Conservation (phyloP, 2,888 invertebrate species). For the Drosophila meridionalis region DNA sequence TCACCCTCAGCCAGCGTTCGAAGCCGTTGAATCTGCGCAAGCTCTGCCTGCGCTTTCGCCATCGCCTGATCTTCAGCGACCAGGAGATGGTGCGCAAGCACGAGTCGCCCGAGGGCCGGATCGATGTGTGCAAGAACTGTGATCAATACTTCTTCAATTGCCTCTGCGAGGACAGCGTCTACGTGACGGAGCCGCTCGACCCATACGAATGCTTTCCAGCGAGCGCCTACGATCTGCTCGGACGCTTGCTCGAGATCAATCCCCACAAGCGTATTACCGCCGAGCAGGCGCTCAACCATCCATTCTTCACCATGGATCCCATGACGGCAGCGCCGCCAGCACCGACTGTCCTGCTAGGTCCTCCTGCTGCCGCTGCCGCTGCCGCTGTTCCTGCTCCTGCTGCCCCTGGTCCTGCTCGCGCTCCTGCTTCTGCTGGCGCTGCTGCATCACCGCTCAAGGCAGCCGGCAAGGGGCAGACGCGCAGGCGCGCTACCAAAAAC, state of each 20-base stretch:
- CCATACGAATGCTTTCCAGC: constrained; percentile 87
- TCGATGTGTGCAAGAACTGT: constrained; percentile 84
- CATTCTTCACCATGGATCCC: constrained; percentile 87
- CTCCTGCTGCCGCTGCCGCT: not conserved
- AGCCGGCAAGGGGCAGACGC: constrained; percentile 20
- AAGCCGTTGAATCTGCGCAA: constrained; percentile 86
- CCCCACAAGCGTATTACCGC: constrained; percentile 91
- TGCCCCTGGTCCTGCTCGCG: not conserved
- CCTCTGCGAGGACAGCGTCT: constrained; percentile 82
- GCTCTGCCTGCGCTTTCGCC: constrained; percentile 85
- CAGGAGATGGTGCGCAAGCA: constrained; percentile 75
- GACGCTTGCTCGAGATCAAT: constrained; percentile 91
- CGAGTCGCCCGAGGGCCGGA: constrained; percentile 70
- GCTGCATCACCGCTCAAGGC: not conserved
- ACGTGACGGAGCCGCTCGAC: constrained; percentile 78
- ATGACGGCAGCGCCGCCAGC: not conserved
- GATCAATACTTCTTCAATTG: constrained; percentile 84
- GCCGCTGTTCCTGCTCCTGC: no score
- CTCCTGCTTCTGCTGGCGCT: not conserved
- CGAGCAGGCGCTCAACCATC: constrained; percentile 90
- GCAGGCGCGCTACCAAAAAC: constrained; percentile 49
- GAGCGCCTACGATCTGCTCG: constrained; percentile 90
- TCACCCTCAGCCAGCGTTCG: constrained; percentile 86
- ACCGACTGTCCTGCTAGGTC: not conserved
- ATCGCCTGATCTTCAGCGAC: constrained; percentile 82